phyloP scores from a whole-genome alignment of 2,113 vertebrate genomes.

The Heliornis fulica region DNA sequence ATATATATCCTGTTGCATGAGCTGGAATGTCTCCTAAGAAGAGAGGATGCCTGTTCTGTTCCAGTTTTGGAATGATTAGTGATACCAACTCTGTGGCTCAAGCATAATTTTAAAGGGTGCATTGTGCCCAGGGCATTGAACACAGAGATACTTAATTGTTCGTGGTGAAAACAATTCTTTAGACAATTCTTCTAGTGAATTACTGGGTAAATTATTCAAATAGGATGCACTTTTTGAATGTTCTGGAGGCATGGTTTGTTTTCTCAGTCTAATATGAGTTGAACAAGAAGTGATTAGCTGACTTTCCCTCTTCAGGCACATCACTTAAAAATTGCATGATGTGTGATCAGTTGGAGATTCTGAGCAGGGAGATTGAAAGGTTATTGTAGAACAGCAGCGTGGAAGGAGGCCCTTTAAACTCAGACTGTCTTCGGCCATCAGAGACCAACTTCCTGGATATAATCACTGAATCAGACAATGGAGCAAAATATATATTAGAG shows the following conservation, averaged over 20 bases:
- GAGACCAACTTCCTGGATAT: neutral
- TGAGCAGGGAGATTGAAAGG: conserved; percentile 22
- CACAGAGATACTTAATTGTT: neutral
- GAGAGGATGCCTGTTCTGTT: fast-evolving
- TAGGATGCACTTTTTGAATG: neutral
- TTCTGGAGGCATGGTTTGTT: neutral
- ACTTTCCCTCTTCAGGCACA: conserved; percentile 4
- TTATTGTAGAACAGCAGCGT: neutral
- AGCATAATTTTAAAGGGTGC: fast-evolving
- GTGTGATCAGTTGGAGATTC: conserved; percentile 37
- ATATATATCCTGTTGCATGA: fast-evolving
- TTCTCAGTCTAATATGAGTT: neutral
- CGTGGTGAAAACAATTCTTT: neutral
- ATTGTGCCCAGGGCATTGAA: neutral
- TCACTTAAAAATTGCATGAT: neutral
- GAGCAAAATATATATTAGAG: neutral
- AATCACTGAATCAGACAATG: neutral
- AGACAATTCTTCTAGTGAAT: neutral
- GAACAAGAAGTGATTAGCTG: neutral
- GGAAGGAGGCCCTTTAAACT: neutral
- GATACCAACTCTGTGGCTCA: neutral
- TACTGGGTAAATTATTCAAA: neutral
- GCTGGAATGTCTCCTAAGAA: neutral
- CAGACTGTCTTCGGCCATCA: conserved; percentile 34
- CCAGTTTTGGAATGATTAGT: neutral